These are phyloP conservation scores for Vireo altiloquus DNA, from an alignment of 2,113 vertebrate species.

Conservation along the genomic window DNA sequence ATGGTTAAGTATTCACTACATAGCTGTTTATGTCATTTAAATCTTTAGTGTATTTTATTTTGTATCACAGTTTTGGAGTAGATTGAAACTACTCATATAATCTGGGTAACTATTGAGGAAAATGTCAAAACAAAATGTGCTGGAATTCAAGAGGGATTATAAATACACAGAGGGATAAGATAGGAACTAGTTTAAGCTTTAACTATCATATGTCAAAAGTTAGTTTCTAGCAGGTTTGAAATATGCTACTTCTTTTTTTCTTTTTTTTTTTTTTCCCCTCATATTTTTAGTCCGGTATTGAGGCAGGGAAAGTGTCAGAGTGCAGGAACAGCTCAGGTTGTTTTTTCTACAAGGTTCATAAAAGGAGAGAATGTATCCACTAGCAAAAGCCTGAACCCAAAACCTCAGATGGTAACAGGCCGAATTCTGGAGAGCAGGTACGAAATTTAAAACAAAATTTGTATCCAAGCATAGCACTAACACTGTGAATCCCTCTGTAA, in stretches of 20 bases:
- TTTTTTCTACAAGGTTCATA: neutral
- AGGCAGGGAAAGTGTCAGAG: neutral
- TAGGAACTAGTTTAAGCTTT: constrained; percentile 2
- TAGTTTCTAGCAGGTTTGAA: constrained; percentile 30
- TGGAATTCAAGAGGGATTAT: constrained; percentile 29
- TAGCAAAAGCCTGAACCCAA: neutral
- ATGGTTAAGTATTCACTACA: neutral
- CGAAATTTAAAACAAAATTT: neutral
- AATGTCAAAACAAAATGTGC: constrained; percentile 40
- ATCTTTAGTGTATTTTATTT: neutral
- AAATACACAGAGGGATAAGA: constrained; percentile 59
- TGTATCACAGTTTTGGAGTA: neutral
- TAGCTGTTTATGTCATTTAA: neutral
- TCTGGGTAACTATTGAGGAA: constrained; percentile 49
- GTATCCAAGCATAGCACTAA: neutral
- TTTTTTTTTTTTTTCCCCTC: neutral
- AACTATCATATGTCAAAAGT: constrained; percentile 33
- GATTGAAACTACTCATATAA: neutral
- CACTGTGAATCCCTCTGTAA: neutral
- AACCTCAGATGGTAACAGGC: neutral
- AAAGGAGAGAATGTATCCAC: neutral
- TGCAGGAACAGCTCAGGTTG: neutral
- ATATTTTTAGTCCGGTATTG: neutral
- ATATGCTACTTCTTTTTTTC: neutral
- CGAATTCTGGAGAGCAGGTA: neutral